These are phyloP conservation scores for Caenorhabditis macrosperma DNA, from an alignment of 2,888 invertebrate species.

Conservation along the genomic window DNA sequence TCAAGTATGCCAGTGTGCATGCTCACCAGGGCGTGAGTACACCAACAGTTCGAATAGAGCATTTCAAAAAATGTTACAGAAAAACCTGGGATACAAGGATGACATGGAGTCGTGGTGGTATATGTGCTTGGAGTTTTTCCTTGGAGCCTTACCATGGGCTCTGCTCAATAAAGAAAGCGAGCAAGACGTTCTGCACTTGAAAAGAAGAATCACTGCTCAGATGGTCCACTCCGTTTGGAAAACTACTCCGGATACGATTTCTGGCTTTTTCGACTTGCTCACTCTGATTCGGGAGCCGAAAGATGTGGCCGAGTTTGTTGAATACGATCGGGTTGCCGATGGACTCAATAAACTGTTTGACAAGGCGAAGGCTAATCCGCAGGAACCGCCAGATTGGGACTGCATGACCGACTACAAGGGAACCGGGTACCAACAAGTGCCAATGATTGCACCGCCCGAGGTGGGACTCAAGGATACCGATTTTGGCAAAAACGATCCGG, in stretches of 20 bases:
- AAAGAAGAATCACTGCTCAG: constrained; percentile 40
- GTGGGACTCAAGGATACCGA: constrained; percentile 43
- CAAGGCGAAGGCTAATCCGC: constrained; percentile 36
- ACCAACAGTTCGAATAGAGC: neutral
- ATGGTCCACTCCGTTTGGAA: constrained; percentile 40
- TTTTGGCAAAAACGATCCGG: constrained; percentile 45
- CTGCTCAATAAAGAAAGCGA: constrained; percentile 52
- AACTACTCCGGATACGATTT: constrained; percentile 19
- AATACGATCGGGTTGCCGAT: constrained; percentile 47
- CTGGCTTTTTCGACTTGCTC: constrained; percentile 44
- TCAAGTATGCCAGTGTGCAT: constrained; percentile 51
- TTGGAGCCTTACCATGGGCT: constrained; percentile 57
- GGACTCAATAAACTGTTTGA: constrained; percentile 30
- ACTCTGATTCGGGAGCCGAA: constrained; percentile 33
- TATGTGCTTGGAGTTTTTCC: constrained; percentile 57
- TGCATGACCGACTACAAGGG: constrained; percentile 59
- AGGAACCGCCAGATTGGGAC: constrained; percentile 62
- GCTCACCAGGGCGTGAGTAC: constrained; percentile 40
- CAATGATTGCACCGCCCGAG: constrained; percentile 47
- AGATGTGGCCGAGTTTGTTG: constrained; percentile 50
- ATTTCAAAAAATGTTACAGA: constrained; percentile 7
- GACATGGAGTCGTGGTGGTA: constrained; percentile 64
- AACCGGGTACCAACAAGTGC: constrained; percentile 31
- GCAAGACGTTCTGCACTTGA: constrained; percentile 51
- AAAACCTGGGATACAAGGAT: constrained; percentile 56